These are phyloP conservation scores for Takifugu bimaculatus DNA, from an alignment of 2,113 vertebrate genomes.

Conservation along the genomic window DNA sequence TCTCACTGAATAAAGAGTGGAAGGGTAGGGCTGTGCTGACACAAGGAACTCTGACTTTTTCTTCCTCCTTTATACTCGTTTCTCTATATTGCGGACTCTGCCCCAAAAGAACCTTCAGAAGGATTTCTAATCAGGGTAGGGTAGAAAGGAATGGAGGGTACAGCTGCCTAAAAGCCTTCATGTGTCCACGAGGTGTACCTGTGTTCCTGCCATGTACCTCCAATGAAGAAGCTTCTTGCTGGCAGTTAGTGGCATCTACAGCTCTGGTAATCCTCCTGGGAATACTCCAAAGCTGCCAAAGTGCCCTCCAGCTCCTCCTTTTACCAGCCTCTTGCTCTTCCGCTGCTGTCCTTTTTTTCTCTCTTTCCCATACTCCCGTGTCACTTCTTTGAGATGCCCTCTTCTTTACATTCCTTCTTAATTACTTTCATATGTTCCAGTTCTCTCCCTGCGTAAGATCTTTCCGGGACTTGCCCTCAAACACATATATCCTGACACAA, in stretches of 20 bases:
- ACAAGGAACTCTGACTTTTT: neutral
- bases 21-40: neutral
- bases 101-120: slow-evolving; percentile 4
- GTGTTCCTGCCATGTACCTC: slow-evolving; percentile 25
- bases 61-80: neutral
- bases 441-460: slow-evolving; percentile 4
- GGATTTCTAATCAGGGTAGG: slow-evolving; percentile 7
- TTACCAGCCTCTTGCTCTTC: slow-evolving; percentile 44
- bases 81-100: neutral
- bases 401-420: slow-evolving; percentile 24
- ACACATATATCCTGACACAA: neutral
- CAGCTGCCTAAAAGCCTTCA: too few relatives aligned
- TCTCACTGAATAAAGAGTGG: too few relatives aligned
- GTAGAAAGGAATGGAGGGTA: neutral
- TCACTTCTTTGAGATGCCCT: slow-evolving; percentile 13
- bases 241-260: slow-evolving; percentile 58
- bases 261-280: slow-evolving; percentile 78
- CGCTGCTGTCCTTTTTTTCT: slow-evolving; percentile 29
- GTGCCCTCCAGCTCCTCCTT: slow-evolving; percentile 67
- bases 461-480: slow-evolving; percentile 9
- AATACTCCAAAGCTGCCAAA: slow-evolving; percentile 73
- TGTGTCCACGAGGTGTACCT: slow-evolving; percentile 8
- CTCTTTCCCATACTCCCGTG: slow-evolving; percentile 21
- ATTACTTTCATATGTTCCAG: slow-evolving; percentile 26
- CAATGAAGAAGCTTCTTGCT: slow-evolving; percentile 57